Evolutionary conservation across 2,888 invertebrate species (phyloP), one percentile per base, ranked within the genome.

Genomic region (Willowsia nigromaculata): DNA sequence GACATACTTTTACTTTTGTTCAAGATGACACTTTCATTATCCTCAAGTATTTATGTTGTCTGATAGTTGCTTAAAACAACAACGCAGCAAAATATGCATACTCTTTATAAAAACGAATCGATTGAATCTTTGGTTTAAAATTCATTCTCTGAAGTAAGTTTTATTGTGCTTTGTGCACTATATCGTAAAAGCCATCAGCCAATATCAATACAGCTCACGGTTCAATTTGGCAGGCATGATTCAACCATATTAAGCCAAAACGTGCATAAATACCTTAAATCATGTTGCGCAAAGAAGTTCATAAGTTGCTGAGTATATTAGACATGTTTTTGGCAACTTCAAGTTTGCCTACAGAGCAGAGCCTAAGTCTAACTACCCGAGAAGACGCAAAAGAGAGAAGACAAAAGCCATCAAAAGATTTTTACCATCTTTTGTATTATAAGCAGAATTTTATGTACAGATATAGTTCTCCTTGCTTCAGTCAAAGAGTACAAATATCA

Each of bases 371-470:
- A n/a, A n/a, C n/a, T n/a, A n/a, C n/a, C n/a, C n/a, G n/a, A n/a
- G n/a, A n/a, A 59, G 13, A 25, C 4, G 27, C 25, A 22, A 13
- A 33, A 30, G n/a, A 65, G 53, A 53, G 50, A 50, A 40, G 71
- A 78, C 53, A 53, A 56, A 78, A 76, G 76, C 56, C 76, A 76
- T 76, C 76, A 47, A 65, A 65, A 30, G n/a, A 22, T 50, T 37
- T 11, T 68, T 27, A 27, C 50, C 47, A 50, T 76, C 50, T 65
- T 65, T 65, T 65, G 65, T 15, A 78, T n/a, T n/a, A 78, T 25
- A 78, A 18, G 50, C 25, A 47, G 27, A 76, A 76, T 22, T n/a
- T n/a, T n/a, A 47, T 76, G 33, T 33, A 50, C 33, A 30, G 15
- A 27, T 15, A 47, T 53, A 1, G 27, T 56, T 33, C 78, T n/a